phyloP scores from a whole-genome alignment of 2,113 vertebrate genomes.

The Cyprinodon tularosa region DNA sequence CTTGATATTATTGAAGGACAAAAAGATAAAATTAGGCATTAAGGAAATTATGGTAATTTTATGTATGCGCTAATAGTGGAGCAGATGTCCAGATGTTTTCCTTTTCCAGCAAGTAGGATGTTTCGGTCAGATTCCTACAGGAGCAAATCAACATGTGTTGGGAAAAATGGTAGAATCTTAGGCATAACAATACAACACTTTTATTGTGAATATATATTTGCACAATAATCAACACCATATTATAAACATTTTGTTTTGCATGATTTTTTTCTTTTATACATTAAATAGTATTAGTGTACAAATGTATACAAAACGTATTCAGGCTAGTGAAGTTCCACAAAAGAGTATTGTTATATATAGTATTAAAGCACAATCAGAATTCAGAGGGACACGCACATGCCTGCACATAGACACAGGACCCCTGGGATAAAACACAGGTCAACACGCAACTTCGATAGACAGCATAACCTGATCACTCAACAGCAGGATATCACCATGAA shows the following conservation, averaged over 20 bases:
- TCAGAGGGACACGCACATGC: slow-evolving; percentile 75
- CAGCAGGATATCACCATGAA: slow-evolving; percentile 50
- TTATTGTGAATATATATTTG: slow-evolving; percentile 99
- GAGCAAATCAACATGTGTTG: slow-evolving; percentile 26
- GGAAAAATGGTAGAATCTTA: slow-evolving; percentile 24
- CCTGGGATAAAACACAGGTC: slow-evolving; percentile 67
- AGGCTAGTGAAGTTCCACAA: slow-evolving; percentile 95
- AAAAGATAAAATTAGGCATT: neutral
- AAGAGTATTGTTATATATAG: slow-evolving; percentile 85
- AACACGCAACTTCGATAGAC: slow-evolving; percentile 72
- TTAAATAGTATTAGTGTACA: slow-evolving; percentile 95
- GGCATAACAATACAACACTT: slow-evolving; percentile 89
- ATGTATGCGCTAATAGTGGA: neutral
- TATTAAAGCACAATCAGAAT: slow-evolving; percentile 90
- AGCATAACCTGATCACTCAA: slow-evolving; percentile 70
- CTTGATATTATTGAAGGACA: neutral
- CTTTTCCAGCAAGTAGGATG: slow-evolving; percentile 31
- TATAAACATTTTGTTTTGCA: slow-evolving; percentile 88
- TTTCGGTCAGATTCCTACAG: slow-evolving; percentile 22
- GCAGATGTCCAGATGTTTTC: slow-evolving; percentile 9
- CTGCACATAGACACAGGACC: slow-evolving; percentile 69
- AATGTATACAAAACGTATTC: slow-evolving; percentile 98
- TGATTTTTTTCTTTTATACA: slow-evolving; percentile 81
- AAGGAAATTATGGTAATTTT: neutral
- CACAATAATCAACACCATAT: slow-evolving; percentile 96